Evolutionary conservation across 2,113 vertebrate genomes (phyloP), one percentile per base, ranked within the genome.

Genomic region (Mystacornis crossleyi): DNA sequence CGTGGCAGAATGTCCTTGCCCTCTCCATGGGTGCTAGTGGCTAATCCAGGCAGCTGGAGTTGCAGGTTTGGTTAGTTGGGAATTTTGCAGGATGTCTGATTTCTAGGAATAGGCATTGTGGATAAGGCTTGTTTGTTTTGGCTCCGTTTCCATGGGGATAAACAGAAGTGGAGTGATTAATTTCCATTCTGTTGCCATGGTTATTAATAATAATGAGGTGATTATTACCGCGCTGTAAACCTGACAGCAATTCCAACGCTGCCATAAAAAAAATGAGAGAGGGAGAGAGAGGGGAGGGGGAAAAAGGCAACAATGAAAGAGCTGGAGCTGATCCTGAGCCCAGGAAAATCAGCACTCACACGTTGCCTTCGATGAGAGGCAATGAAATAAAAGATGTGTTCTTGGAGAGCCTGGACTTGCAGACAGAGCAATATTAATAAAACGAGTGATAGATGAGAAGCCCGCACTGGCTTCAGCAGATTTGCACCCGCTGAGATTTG

Each of bases 151-250:
- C 91, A 97, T 97, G 94, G 97, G 79, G 84, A 97, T 82, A 94
- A 91, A 96, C 90, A 93, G 92, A 91, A 97, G 91, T 66, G 55
- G 57, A 88, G 95, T 96, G 97, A 97, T 97, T 97, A 96, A 96
- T 97, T 97, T 96, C 95, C 91, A 96, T 96, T 96, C 93, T 96
- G 97, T 98, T 97, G 94, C 97, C 88, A 97, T 97, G 97, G 96
- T 92, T 96, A 96, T 97, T 98, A 97, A 97, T 97, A 97, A 97
- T 97, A 97, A 97, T 97, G 96, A 97, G 95, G 96, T 97, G 97
- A 97, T 97, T 97, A 94, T 97, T 96, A 84, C 95, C 16, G 58
- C 71, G 36, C 89, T 88, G 80, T 95, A 96, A 93, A 95, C 86
- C 89, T 92, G 75, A 81, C 77, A 92, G 90, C 90, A 57, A 97